Evolutionary conservation across 35 echinoderm and acorn worm genomes (phyloP).

Genomic region (Ptychodera flava): DNA sequence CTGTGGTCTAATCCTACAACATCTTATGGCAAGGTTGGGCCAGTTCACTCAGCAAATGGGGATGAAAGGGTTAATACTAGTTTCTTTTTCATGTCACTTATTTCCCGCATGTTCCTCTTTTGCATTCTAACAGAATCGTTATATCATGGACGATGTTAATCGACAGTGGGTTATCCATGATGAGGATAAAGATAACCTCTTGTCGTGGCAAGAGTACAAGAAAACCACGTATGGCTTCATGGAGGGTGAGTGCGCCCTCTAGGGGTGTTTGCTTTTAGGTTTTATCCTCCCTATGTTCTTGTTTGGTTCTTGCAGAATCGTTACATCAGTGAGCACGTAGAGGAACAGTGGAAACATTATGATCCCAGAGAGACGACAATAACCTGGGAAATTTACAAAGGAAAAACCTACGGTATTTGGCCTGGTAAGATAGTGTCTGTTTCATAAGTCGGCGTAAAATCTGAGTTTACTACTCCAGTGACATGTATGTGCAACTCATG

Average conservation of each 20-base stretch:
- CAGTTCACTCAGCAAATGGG: too few species aligned
- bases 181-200: constrained; percentile 40
- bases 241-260: constrained; percentile 40
- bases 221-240: constrained; percentile 88
- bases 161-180: constrained; percentile 87
- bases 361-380: constrained; percentile 59
- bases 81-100: too few species aligned
- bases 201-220: constrained; percentile 92
- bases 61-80: too few species aligned
- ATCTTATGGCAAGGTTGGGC: too few species aligned
- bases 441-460: too few species aligned
- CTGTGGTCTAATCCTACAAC: too few species aligned
- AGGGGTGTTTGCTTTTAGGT: neutral
- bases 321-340: constrained; percentile 84
- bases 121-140: constrained; percentile 62
- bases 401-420: constrained; percentile 69
- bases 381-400: constrained; percentile 82
- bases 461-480: too few species aligned
- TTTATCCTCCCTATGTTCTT: neutral
- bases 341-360: constrained; percentile 76
- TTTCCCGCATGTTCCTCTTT: neutral
- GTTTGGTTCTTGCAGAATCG: constrained; percentile 43
- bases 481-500: too few species aligned
- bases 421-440: constrained; percentile 63
- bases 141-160: constrained; percentile 86